Evolutionary conservation across 2,113 vertebrate species (phyloP).

Genomic region (Ascaphus truei): DNA sequence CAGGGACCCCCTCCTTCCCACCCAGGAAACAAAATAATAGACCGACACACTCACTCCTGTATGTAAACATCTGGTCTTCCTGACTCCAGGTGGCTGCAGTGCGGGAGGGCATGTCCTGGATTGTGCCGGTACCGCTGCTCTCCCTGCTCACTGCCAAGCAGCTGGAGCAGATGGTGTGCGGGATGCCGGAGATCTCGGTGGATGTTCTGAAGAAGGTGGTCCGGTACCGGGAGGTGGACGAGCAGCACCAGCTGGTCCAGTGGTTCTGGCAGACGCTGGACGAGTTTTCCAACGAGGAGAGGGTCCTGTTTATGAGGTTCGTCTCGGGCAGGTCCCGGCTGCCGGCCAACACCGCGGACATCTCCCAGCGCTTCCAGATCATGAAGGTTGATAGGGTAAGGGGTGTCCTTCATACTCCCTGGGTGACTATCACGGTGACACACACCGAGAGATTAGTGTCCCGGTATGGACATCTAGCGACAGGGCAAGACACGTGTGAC

Average conservation of each 20-base stretch:
- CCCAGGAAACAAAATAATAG: too few species aligned
- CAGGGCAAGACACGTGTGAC: too few species aligned
- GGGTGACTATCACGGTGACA: too few species aligned
- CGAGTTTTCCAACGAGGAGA: slow-evolving; percentile 79
- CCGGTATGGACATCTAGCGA: too few species aligned
- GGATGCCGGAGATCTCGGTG: slow-evolving; percentile 80
- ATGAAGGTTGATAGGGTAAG: slow-evolving; percentile 86
- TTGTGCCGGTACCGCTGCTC: slow-evolving; percentile 72
- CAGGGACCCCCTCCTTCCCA: too few species aligned
- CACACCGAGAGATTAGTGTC: too few species aligned
- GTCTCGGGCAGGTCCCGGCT: slow-evolving; percentile 77
- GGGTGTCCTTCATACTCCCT: too few species aligned
- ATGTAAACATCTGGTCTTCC: too few species aligned
- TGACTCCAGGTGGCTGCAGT: slow-evolving; percentile 76
- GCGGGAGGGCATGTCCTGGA: slow-evolving; percentile 83
- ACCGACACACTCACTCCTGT: too few species aligned
- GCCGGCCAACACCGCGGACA: slow-evolving; percentile 79
- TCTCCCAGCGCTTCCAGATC: slow-evolving; percentile 82
- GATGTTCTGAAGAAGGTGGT: slow-evolving; percentile 81
- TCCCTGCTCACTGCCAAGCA: slow-evolving; percentile 79
- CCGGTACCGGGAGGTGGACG: slow-evolving; percentile 77
- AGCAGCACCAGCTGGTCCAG: slow-evolving; percentile 76
- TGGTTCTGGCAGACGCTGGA: slow-evolving; percentile 82
- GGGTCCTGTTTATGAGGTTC: slow-evolving; percentile 82
- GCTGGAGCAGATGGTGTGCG: slow-evolving; percentile 80